Conservation (phyloP, 2,888 invertebrate genomes). For the Latrodectus elegans region DNA sequence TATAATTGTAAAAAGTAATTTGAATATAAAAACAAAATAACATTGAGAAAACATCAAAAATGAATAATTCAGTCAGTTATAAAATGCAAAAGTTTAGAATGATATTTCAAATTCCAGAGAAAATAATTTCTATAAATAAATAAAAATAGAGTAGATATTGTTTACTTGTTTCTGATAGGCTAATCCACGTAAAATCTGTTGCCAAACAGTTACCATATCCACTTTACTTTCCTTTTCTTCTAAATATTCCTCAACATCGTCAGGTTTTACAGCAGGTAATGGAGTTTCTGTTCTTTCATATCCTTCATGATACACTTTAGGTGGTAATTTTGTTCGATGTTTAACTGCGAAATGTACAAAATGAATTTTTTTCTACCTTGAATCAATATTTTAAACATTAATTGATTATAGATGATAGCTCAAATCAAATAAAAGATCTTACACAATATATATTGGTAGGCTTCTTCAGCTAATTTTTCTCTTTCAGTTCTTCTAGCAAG, state of each 20-base stretch:
- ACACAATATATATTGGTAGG: conserved; percentile 20
- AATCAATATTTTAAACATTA: neutral
- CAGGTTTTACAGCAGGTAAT: conserved; percentile 21
- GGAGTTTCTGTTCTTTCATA: conserved; percentile 26
- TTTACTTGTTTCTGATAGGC: conserved; percentile 55
- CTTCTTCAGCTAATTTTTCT: conserved; percentile 36
- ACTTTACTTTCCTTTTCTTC: conserved; percentile 32
- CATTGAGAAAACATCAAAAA: no score
- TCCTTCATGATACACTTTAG: conserved; percentile 34
- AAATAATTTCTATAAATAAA: no score
- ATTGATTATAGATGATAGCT: neutral
- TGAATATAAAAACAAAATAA: no score
- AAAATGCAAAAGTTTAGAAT: no score
- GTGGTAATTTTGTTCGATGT: conserved; percentile 29
- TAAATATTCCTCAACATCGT: conserved; percentile 37
- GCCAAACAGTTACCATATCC: conserved; percentile 49
- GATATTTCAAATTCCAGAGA: no score
- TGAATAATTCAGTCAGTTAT: no score
- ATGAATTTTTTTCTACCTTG: neutral
- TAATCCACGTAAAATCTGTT: conserved; percentile 42
- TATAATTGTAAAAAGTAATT: no score
- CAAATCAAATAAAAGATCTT: neutral
- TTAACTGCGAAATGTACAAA: conserved; percentile 13
- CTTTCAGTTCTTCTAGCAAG: conserved; percentile 11
- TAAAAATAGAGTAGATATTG: neutral